Evolutionary conservation across 2,113 vertebrate genomes (phyloP).

Genomic region (Desmodus rotundus): DNA sequence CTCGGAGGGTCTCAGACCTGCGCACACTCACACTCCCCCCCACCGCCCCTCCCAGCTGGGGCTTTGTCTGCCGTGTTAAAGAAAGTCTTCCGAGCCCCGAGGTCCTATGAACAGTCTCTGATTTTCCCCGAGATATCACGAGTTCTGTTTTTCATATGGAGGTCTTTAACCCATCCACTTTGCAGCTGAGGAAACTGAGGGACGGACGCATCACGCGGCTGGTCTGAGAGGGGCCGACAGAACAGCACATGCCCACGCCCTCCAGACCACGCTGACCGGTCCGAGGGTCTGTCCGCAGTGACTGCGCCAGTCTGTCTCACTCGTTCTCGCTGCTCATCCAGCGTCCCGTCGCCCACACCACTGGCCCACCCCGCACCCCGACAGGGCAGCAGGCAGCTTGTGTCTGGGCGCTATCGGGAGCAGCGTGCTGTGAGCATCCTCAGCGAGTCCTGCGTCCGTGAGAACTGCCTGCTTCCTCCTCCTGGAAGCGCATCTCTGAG

Average conservation of each 20-base stretch:
- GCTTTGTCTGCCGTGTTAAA: neutral
- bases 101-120: neutral
- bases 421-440: fast-evolving
- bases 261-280: fast-evolving
- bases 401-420: neutral
- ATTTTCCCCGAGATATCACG: neutral
- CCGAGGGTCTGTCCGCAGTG: fast-evolving
- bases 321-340: fast-evolving
- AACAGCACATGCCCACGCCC: neutral
- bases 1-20: neutral
- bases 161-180: neutral
- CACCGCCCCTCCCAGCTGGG: neutral
- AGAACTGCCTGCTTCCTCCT: no score
- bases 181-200: neutral
- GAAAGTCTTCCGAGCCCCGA: neutral
- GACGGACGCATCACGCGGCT: neutral
- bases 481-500: neutral
- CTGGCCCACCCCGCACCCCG: neutral
- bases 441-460: no score
- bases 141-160: neutral
- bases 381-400: neutral
- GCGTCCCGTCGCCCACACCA: fast-evolving
- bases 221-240: fast-evolving
- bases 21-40: neutral
- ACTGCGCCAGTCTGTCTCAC: fast-evolving